Percentiles rank a stretch among this genome's conserved stretches.
These are phyloP conservation scores for Diorhabda sublineata DNA, from an alignment of 1,140 invertebrate species.

Conservation along the genomic window DNA sequence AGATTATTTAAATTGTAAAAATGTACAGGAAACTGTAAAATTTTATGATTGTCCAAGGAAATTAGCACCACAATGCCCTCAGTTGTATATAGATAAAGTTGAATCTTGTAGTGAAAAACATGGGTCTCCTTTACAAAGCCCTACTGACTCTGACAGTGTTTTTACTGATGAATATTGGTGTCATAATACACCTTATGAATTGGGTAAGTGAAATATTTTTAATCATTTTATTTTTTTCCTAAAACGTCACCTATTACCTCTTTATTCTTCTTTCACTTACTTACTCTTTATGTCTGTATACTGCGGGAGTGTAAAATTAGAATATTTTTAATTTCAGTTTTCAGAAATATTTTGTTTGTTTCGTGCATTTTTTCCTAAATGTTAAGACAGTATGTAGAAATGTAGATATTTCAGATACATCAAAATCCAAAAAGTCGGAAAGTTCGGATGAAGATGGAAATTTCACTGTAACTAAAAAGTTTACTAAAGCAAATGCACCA, in stretches of 20 bases:
- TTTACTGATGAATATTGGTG: constrained; percentile 58
- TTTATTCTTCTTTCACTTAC: no score
- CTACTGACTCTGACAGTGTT: constrained; percentile 56
- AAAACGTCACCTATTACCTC: no score
- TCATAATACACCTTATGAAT: constrained; percentile 28
- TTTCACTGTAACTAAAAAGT: constrained; percentile 54
- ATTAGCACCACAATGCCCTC: constrained; percentile 25
- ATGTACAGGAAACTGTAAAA: constrained; percentile 45
- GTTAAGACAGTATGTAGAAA: no score
- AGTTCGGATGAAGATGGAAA: constrained; percentile 54
- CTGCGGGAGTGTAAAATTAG: no score
- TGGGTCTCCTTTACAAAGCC: constrained; percentile 51
- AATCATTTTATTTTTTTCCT: no score
- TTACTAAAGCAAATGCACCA: constrained; percentile 49
- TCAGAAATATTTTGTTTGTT: no score
- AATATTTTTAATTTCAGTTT: no score
- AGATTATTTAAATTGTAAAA: constrained; percentile 35
- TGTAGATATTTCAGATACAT: constrained; percentile 17
- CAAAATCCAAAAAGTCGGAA: constrained; percentile 47
- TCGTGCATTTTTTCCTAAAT: no score
- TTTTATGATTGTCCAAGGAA: constrained; percentile 56
- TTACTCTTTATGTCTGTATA: no score
- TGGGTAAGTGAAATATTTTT: constrained; percentile 19
- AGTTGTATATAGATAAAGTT: background rate
- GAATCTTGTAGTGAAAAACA: constrained; percentile 22